These are phyloP conservation scores for Galerucella calmariensis DNA, from an alignment of 2,888 invertebrate species.

Conservation along the genomic window DNA sequence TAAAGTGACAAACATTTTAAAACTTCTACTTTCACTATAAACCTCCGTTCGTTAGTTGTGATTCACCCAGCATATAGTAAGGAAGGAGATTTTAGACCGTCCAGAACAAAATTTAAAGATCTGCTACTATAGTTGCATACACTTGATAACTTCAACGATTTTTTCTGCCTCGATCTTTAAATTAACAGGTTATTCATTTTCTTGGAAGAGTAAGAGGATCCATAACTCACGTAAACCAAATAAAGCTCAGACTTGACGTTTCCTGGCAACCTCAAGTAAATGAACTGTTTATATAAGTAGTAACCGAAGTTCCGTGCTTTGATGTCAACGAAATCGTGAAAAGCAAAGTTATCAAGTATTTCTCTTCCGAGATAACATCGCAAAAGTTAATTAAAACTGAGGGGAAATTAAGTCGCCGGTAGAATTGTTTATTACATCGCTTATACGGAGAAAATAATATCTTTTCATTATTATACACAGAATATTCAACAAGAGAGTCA, in stretches of 20 bases:
- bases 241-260: slow-evolving; percentile 10
- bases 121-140: no score
- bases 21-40: no score
- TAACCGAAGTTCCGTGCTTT: not conserved
- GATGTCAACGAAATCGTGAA: slow-evolving; percentile 15
- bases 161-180: not conserved
- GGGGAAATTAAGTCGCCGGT: slow-evolving; percentile 14
- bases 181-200: slow-evolving; percentile 4
- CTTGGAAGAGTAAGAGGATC: not conserved
- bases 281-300: slow-evolving; percentile 9
- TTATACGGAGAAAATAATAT: not conserved
- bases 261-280: slow-evolving; percentile 18
- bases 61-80: no score
- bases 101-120: no score
- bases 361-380: slow-evolving; percentile 12
- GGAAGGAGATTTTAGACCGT: no score
- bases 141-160: no score
- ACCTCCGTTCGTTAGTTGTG: no score
- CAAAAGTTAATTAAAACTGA: slow-evolving; percentile 26
- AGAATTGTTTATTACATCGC: not conserved
- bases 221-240: slow-evolving; percentile 6
- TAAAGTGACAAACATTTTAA: no score
- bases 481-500: no score
- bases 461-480: no score
- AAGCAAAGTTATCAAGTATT: slow-evolving; percentile 16